These are phyloP conservation scores for Saccostrea cuccullata DNA, from an alignment of 1,140 invertebrate species.

Conservation along the genomic window DNA sequence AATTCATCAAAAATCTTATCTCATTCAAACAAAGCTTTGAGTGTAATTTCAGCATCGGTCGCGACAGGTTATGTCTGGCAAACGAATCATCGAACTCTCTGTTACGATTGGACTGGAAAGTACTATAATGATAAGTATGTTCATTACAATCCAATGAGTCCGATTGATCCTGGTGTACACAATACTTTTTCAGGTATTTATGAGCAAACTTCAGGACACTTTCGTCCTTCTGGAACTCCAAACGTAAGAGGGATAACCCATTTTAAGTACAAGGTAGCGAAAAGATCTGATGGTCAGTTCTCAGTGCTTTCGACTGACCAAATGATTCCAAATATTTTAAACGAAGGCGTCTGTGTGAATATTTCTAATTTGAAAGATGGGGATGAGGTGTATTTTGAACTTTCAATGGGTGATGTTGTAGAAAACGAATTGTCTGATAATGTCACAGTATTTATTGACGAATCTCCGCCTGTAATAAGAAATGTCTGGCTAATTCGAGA, in stretches of 20 bases:
- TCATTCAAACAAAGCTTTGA: not conserved
- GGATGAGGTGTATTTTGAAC: slow-evolving; percentile 51
- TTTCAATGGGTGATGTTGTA: slow-evolving; percentile 56
- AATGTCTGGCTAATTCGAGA: slow-evolving; percentile 53
- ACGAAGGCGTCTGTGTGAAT: slow-evolving; percentile 46
- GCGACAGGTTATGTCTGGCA: slow-evolving; percentile 53
- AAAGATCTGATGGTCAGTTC: not conserved
- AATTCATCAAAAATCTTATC: slow-evolving; percentile 48
- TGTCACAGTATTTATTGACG: slow-evolving; percentile 57
- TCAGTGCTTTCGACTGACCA: not conserved
- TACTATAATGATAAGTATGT: slow-evolving; percentile 53
- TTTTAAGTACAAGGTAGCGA: slow-evolving; percentile 35
- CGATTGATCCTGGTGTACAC: slow-evolving; percentile 47
- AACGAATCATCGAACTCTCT: slow-evolving; percentile 46
- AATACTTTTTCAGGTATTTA: slow-evolving; percentile 52
- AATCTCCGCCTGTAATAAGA: slow-evolving; percentile 51
- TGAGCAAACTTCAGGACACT: slow-evolving; percentile 58
- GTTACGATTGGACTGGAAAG: slow-evolving; percentile 50
- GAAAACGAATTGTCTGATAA: slow-evolving; percentile 49
- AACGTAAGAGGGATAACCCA: slow-evolving; percentile 60
- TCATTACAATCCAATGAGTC: slow-evolving; percentile 42
- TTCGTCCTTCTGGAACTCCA: slow-evolving; percentile 58
- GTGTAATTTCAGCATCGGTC: slow-evolving; percentile 40
- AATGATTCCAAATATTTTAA: slow-evolving; percentile 33
- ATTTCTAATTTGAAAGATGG: slow-evolving; percentile 51